Base-by-base conservation (phyloP, 2,797 vertebrate species). In the Helostoma temminkii region DNA sequence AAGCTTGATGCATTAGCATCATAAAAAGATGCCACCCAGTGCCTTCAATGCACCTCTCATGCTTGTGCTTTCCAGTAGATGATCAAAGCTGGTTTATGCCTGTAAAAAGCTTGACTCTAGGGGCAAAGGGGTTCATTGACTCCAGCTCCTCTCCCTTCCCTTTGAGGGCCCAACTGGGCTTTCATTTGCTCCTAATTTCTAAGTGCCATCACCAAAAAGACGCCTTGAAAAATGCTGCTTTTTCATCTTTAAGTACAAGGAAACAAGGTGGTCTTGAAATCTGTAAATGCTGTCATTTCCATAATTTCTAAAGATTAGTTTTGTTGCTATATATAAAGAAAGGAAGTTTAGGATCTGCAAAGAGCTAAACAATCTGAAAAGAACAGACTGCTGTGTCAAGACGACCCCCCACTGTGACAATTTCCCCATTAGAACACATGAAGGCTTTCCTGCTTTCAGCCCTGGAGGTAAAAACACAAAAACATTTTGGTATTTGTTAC, bases 61-160 rank as follows among this genome's bases (percentile, higher is more conserved):
- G 76, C 59, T 57, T 28, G 19, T 64, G 68, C 60, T 80, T 73
- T 78, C 58, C 57, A 48, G 57, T 1, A 43, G 37, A 87, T 57
- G 81, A 93, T 92, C 87, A 93, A 92, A 92, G 91, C 78, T 47
- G 58, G 52, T 50, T 60, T 26, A n/a, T 32, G 56, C 43, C 59
- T 69, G 57, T 60, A 79, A 81, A 88, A 76, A 85, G 80, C 85
- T 76, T 67, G 67, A 87, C 73, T 87, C 66, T 15, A 7, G 37
- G 75, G 71, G 68, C 46, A 75, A 69, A 78, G 69, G 65, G 72
- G 41, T 74, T 61, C 71, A 75, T 56, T 79, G 85, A 89, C 87
- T 84, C 43, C 65, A 26, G 59, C 70, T 65, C 54, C 49, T 69
- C 49, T 65, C 30, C 36, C 37, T 54, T 53, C 46, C 45, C 73